Base-by-base conservation (phyloP, 2,113 vertebrate genomes). In the Brachyistius frenatus region DNA sequence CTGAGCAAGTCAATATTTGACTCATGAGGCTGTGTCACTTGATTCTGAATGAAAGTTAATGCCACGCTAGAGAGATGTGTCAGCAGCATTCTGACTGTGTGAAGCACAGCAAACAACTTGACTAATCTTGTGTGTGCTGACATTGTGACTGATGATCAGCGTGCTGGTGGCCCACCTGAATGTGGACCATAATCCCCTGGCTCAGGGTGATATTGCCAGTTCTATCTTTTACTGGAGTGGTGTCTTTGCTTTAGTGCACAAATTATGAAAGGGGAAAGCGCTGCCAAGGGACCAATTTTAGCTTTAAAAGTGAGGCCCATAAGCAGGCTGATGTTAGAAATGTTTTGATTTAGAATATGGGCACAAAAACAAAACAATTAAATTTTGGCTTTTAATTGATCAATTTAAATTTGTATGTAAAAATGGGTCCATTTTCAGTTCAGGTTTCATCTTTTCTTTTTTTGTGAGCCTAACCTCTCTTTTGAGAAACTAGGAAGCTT, bases 111-210 rank as follows among this genome's bases (percentile, higher is more conserved):
- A 88, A 91, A 86, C 84, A 86, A 86, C 88, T 65, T 76, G 79
- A 90, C 83, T 88, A 90, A 92, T 91, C 87, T 86, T 2, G 23
- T 80, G 81, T 77, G 85, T 86, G 90, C 90, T 88, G 91, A 91
- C 87, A 81, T 78, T 72, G 87, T 85, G 85, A 90, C 81, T 84
- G 85, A 91, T 89, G 91, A 91, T 91, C 85, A 69, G 79, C 68
- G 69, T 74, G 84, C 78, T 80, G 75, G 75, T 82, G 69, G 87
- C 87, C 87, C 70, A 88, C 88, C 87, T 88, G 78, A 84, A 88
- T 75, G 82, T 68, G 86, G 76, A 84, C 86, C 73, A 63, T 91
- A 87, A 91, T 89, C 90, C 89, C 80, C 49, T 39, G 63, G 82
- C 86, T 88, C 84, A 76, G 72, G 52, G 55, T 86, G 80, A 87